phyloP scores from a whole-genome alignment of 2,113 vertebrate species.

The Engraulis encrasicolus region DNA sequence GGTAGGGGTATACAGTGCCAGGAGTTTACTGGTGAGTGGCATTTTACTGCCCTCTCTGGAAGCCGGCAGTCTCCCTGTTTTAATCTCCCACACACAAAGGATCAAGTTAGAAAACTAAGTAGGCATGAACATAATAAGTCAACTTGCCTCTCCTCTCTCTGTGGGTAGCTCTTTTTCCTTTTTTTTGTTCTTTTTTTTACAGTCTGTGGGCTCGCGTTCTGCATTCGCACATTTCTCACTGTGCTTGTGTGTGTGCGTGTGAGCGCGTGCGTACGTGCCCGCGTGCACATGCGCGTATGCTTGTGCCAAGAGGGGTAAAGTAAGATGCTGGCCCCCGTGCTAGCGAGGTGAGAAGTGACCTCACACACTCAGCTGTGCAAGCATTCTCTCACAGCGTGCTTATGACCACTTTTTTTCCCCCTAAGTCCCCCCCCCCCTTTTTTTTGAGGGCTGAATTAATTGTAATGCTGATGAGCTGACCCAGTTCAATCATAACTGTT shows the following conservation, averaged over 20 bases:
- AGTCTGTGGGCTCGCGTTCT: neutral
- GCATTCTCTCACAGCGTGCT: slow-evolving; percentile 31
- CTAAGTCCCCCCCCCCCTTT: neutral
- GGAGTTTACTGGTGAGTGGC: neutral
- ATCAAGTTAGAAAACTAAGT: slow-evolving; percentile 43
- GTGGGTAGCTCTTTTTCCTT: too few species aligned
- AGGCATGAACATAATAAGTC: slow-evolving; percentile 37
- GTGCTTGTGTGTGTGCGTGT: slow-evolving; percentile 33
- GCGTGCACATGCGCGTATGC: too few species aligned
- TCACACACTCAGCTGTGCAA: slow-evolving; percentile 56
- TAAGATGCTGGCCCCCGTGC: neutral
- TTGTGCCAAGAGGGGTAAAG: slow-evolving; percentile 44
- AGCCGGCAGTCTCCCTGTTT: slow-evolving; percentile 26
- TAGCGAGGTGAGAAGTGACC: slow-evolving; percentile 56
- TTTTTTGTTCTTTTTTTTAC: too few species aligned
- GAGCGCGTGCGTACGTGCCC: too few species aligned
- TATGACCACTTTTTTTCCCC: neutral
- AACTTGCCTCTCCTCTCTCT: slow-evolving; percentile 40
- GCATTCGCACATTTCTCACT: slow-evolving; percentile 3
- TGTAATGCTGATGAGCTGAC: slow-evolving; percentile 8
- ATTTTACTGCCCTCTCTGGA: neutral
- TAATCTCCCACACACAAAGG: slow-evolving; percentile 48
- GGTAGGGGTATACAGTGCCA: neutral
- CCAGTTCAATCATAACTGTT: slow-evolving; percentile 15
- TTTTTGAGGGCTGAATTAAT: neutral